Base-by-base conservation (phyloP, 2,888 invertebrate species). In the Eupithecia subumbrata region DNA sequence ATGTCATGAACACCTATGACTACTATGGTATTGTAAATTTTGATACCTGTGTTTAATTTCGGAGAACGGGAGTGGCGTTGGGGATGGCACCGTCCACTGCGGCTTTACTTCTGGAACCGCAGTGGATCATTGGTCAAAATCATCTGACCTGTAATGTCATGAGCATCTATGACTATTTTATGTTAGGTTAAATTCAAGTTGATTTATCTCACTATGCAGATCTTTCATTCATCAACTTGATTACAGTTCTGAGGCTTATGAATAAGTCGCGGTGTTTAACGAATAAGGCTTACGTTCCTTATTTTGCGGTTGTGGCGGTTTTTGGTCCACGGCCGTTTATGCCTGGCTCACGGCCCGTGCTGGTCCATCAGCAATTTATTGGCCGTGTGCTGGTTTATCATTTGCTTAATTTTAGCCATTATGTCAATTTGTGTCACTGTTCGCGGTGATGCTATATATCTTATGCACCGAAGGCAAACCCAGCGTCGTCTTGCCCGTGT, bases 401-500 rank as follows among this genome's bases (percentile, higher is more conserved):
- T 74, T 74, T 74, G n/a, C 66, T 74, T 74, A 69, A 30, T 74
- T 68, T 74, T 72, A 71, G 48, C 63, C 37, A 37, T 75, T 75
- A 63, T n/a, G n/a, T 77, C 30, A 71, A 77, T 77, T 77, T 77
- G 77, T 22, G 74, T 70, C 74, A 34, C 72, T 64, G 16, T 69
- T 72, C 11, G 34, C 34, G 69, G 74, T 40, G 74, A 67, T 70
- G 72, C 74, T 77, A 71, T 75, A 74, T 77, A 43, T 72, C 76
- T 77, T 77, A 48, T 74, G 76, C 74, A 34, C 45, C 76, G 76
- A 74, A 72, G 74, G 76, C 72, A 77, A 74, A 74, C 60, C 72
- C 18, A 74, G 66, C 43, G 34, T 69, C n/a, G 74, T 70, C 76
- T 72, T 11, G 30, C 45, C 52, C 5, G 67, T 5, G 25, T 40